A percentile compares a stretch with the other conserved stretches of the same genome.
Evolutionary conservation across 2,888 invertebrate genomes (phyloP).

Genomic region (Ctena decussata): DNA sequence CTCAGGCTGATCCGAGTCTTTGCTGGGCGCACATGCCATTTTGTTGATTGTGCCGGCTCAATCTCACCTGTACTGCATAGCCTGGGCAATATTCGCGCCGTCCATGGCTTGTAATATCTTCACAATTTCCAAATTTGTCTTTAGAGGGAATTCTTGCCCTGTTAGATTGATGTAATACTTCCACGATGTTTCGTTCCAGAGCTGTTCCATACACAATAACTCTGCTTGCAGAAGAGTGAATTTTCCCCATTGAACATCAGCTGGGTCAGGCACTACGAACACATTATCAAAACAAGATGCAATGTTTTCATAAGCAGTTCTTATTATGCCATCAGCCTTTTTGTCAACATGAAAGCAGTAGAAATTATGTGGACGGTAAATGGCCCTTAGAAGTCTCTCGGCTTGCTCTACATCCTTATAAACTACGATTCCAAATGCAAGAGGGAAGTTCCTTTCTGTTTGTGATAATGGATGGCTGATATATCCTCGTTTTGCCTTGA

Average conservation of each 20-base stretch:
- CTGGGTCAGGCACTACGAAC: conserved; percentile 56
- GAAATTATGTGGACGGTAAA: conserved; percentile 74
- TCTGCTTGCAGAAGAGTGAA: conserved; percentile 74
- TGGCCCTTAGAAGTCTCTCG: conserved; percentile 65
- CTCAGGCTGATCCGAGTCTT: no score
- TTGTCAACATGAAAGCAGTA: conserved; percentile 77
- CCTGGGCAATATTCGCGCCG: conserved; percentile 35
- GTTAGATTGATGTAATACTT: conserved; percentile 48
- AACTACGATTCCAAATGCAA: conserved; percentile 69
- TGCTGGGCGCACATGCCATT: no score
- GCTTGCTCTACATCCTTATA: conserved; percentile 67
- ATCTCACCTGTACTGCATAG: background rate
- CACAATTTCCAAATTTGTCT: conserved; percentile 47
- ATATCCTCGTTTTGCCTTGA: conserved; percentile 29
- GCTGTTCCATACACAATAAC: conserved; percentile 74
- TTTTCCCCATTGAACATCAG: conserved; percentile 73
- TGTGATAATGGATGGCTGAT: conserved; percentile 21
- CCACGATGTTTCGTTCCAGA: conserved; percentile 44
- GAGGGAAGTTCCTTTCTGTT: conserved; percentile 56
- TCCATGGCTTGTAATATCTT: conserved; percentile 30
- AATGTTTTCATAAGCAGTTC: conserved; percentile 40
- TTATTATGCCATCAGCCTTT: conserved; percentile 31
- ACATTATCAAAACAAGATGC: conserved; percentile 69
- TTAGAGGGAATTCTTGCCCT: conserved; percentile 43
- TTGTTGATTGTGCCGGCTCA: no score